Conservation (phyloP, 2,888 invertebrate species). For the Acrocera orbiculus region DNA sequence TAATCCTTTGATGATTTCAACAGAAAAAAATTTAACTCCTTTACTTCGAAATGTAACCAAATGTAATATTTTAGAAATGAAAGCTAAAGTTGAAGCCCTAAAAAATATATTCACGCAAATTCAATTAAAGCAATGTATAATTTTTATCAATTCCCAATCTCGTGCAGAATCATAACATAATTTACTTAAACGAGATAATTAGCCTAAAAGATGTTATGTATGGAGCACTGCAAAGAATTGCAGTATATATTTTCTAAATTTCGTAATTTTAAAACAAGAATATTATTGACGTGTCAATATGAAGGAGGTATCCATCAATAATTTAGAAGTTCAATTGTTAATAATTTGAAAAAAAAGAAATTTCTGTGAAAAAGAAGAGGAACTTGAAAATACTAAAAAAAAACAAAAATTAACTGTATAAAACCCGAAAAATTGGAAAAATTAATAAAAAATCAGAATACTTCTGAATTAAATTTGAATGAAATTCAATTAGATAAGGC, state of each 20-base stretch:
- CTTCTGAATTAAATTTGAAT: slow-evolving; percentile 13
- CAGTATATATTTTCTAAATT: slow-evolving; percentile 59
- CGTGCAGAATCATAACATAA: slow-evolving; percentile 66
- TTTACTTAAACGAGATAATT: slow-evolving; percentile 50
- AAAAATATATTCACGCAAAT: slow-evolving; percentile 48
- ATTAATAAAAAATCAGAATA: neutral
- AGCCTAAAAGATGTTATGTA: slow-evolving; percentile 62
- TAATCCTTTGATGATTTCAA: slow-evolving; percentile 56
- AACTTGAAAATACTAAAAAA: neutral
- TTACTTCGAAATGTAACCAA: slow-evolving; percentile 57
- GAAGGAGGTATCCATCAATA: slow-evolving; percentile 87
- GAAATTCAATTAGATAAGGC: slow-evolving; percentile 25
- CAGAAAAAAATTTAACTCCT: slow-evolving; percentile 48
- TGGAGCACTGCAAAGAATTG: slow-evolving; percentile 56
- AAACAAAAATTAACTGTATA: neutral
- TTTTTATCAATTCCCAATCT: slow-evolving; percentile 78
- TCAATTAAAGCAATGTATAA: slow-evolving; percentile 74
- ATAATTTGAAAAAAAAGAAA: slow-evolving; percentile 14
- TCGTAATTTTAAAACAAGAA: slow-evolving; percentile 62
- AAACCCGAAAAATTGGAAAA: neutral
- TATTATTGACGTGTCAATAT: slow-evolving; percentile 78
- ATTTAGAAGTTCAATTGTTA: slow-evolving; percentile 30
- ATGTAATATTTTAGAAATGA: slow-evolving; percentile 47
- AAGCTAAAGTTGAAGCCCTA: slow-evolving; percentile 46
- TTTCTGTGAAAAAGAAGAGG: slow-evolving; percentile 6